Evolutionary conservation across 2,888 invertebrate genomes (phyloP).

Genomic region (Pollenia amentaria): DNA sequence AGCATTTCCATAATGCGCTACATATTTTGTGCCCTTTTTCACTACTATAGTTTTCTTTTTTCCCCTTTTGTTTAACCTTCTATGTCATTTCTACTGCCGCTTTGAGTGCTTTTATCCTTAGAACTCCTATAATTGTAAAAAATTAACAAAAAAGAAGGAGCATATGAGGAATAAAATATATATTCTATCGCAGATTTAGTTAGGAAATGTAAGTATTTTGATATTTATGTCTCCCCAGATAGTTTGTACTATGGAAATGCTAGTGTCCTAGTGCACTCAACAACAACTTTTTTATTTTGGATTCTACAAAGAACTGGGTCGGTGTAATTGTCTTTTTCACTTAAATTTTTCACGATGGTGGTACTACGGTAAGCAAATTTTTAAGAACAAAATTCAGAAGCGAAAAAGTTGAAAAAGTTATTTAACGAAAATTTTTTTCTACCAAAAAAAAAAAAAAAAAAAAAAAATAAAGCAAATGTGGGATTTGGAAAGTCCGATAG

Average conservation of each 20-base stretch:
- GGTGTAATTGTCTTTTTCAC: background rate
- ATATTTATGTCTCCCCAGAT: slow-evolving; percentile 73
- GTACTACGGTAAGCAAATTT: background rate
- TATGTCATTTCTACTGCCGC: slow-evolving; percentile 22
- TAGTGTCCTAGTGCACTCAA: slow-evolving; percentile 54
- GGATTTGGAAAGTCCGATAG: too few species aligned
- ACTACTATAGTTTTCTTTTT: background rate
- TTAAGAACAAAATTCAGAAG: background rate
- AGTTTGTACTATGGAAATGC: slow-evolving; percentile 59
- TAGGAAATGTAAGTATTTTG: slow-evolving; percentile 69
- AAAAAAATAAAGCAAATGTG: too few species aligned
- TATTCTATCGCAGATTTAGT: slow-evolving; percentile 64
- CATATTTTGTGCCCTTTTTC: slow-evolving; percentile 56
- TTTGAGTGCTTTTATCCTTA: slow-evolving; percentile 51
- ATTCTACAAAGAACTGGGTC: slow-evolving; percentile 24
- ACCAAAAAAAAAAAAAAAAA: too few species aligned
- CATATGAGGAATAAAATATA: slow-evolving; percentile 25
- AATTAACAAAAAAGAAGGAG: slow-evolving; percentile 1
- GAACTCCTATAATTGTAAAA: slow-evolving; percentile 29
- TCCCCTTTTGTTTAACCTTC: background rate
- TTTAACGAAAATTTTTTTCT: too few species aligned
- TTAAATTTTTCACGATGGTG: background rate
- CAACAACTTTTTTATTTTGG: slow-evolving; percentile 23
- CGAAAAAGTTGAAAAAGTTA: too few species aligned
- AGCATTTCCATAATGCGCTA: slow-evolving; percentile 64